A percentile compares a stretch with the other conserved stretches of the same genome.
phyloP scores from a whole-genome alignment of 2,113 vertebrate species.

The Nicator chloris region DNA sequence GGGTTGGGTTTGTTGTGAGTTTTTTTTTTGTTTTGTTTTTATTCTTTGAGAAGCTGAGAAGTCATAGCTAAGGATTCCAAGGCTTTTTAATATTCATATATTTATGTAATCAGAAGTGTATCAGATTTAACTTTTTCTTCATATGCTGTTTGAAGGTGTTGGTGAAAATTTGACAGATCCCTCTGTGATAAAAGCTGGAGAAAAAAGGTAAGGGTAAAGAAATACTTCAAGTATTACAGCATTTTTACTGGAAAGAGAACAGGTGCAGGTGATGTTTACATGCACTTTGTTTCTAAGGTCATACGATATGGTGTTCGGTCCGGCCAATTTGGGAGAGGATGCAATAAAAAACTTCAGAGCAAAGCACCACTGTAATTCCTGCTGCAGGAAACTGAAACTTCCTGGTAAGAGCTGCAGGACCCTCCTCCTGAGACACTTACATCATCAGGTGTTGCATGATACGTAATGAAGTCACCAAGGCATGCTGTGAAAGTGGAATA shows the following conservation, averaged over 20 bases:
- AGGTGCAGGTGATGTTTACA: not conserved
- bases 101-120: not conserved
- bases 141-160: conserved; percentile 79
- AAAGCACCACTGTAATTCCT: conserved; percentile 97
- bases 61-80: not conserved
- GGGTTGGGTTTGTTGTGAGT: not conserved
- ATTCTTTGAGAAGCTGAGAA: not conserved
- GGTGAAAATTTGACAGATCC: conserved; percentile 98
- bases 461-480: rapidly evolving
- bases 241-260: not conserved
- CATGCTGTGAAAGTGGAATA: not conserved
- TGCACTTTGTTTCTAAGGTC: conserved; percentile 74
- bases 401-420: conserved; percentile 78
- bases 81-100: not conserved
- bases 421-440: not conserved
- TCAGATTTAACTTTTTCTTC: conserved; percentile 22
- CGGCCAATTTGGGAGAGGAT: conserved; percentile 95
- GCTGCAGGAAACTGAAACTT: conserved; percentile 97
- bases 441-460: not conserved
- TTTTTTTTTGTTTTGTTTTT: not conserved
- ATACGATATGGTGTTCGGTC: conserved; percentile 96
- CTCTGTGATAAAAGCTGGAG: conserved; percentile 97
- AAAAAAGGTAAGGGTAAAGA: conserved; percentile 85
- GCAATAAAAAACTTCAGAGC: conserved; percentile 96
- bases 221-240: not conserved